Percentiles rank a stretch among this genome's conserved stretches.
Conservation (phyloP, 2,888 invertebrate genomes). For the Synergus gifuensis region DNA sequence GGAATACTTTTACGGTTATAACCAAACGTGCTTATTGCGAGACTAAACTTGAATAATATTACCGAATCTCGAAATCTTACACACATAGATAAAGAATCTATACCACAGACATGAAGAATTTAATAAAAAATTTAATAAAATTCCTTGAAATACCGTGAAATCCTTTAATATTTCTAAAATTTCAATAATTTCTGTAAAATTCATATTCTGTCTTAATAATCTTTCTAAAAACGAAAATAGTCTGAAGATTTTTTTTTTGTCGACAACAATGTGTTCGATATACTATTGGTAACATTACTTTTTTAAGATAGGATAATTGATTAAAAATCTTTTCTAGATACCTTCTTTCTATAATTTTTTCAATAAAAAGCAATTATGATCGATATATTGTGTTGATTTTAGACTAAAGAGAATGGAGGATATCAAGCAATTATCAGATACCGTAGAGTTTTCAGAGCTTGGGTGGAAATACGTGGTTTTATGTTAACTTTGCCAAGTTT, state of each 20-base stretch:
- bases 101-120: not conserved
- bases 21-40: slow-evolving; percentile 58
- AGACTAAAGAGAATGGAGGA: not conserved
- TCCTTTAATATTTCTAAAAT: too few relatives aligned
- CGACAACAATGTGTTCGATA: too few relatives aligned
- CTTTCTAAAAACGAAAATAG: too few relatives aligned
- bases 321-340: too few relatives aligned
- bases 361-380: not conserved
- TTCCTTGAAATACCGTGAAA: too few relatives aligned
- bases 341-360: not conserved
- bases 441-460: not conserved
- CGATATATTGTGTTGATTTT: not conserved
- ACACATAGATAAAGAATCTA: not conserved
- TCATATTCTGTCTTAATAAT: too few relatives aligned
- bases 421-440: not conserved
- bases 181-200: too few relatives aligned
- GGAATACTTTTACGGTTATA: slow-evolving; percentile 59
- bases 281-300: too few relatives aligned
- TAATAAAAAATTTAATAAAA: not conserved
- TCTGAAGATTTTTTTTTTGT: too few relatives aligned
- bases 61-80: not conserved
- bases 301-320: too few relatives aligned
- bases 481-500: not conserved
- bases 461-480: not conserved
- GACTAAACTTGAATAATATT: not conserved